phyloP scores from a whole-genome alignment of 2,113 vertebrate species.

The Amia ocellicauda region DNA sequence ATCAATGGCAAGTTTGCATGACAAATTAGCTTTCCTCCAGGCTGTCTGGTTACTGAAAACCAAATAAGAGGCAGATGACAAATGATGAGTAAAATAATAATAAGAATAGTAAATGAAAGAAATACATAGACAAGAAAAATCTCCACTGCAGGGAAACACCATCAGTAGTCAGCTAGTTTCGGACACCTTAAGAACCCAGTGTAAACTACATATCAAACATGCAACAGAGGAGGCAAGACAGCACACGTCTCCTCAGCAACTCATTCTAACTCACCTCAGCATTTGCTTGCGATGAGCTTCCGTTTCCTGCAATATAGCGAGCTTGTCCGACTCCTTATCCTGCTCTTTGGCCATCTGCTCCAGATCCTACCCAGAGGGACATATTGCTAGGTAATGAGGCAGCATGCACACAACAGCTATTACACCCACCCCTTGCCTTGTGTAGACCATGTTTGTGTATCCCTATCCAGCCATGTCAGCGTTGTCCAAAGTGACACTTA shows the following conservation, averaged over 20 bases:
- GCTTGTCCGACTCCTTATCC: slow-evolving; percentile 90
- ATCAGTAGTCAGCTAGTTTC: too few relatives aligned
- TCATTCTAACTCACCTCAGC: slow-evolving; percentile 74
- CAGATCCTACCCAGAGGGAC: slow-evolving; percentile 68
- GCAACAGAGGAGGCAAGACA: too few relatives aligned
- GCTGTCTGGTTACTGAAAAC: slow-evolving; percentile 84
- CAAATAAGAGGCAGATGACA: neutral
- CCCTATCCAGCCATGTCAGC: too few relatives aligned
- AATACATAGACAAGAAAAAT: neutral
- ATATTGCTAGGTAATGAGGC: too few relatives aligned
- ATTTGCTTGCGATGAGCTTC: slow-evolving; percentile 91
- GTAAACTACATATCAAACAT: too few relatives aligned
- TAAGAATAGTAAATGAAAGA: neutral
- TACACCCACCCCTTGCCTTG: too few relatives aligned
- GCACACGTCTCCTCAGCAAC: too few relatives aligned
- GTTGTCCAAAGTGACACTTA: too few relatives aligned
- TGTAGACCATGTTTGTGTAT: too few relatives aligned
- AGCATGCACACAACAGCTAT: too few relatives aligned
- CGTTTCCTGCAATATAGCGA: slow-evolving; percentile 72
- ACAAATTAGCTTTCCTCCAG: slow-evolving; percentile 94
- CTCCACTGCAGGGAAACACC: neutral
- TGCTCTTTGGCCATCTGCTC: slow-evolving; percentile 90
- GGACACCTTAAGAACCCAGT: too few relatives aligned
- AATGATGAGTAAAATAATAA: neutral
- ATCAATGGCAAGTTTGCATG: slow-evolving; percentile 90